Evolutionary conservation across 2,888 invertebrate genomes (phyloP), one percentile per base, ranked within the genome.

Genomic region (Clistopyga incitator): DNA sequence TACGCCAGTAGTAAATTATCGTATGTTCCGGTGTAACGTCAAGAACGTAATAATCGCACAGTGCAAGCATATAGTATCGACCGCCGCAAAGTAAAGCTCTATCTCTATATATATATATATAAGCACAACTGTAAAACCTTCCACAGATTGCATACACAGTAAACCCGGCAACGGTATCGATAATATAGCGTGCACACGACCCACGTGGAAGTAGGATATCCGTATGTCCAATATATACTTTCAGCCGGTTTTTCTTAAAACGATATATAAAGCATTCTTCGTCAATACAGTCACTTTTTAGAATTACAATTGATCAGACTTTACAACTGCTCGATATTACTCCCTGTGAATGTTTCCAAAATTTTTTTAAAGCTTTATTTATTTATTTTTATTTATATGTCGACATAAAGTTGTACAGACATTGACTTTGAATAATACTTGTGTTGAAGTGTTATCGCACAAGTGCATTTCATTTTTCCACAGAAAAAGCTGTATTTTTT

Each of bases 121-220:
- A 50, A 6, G 52, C 20, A 20, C 38, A 15, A n/a, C 34, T 29
- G 18, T n/a, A 67, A 25, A 50, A 67, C 10, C 29, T 50, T 10
- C 11, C 50, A 52, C 50, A 52, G 18, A 47, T n/a, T 11, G n/a
- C 29, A 6, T 6, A 54, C 11, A 52, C 10, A 50, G n/a, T 18
- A 47, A 11, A 23, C 15, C 25, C 25, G 29, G 18, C 50, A 25
- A 67, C 10, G 25, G 50, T n/a, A 50, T 68, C 50, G 68, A 68
- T 50, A 29, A 52, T 50, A 34, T 29, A 4, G 8, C 52, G 10
- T 45, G 45, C 45, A 45, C 52, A 20, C 18, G 52, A 29, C 18
- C 15, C 50, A 29, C 47, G 15, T n/a, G 50, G 6, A 47, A n/a
- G 64, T 11, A 64, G 42, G 23, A 42, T 45, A 29, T 15, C 8